Conservation (phyloP, 2,888 invertebrate species). For the Dasypolia templi region DNA sequence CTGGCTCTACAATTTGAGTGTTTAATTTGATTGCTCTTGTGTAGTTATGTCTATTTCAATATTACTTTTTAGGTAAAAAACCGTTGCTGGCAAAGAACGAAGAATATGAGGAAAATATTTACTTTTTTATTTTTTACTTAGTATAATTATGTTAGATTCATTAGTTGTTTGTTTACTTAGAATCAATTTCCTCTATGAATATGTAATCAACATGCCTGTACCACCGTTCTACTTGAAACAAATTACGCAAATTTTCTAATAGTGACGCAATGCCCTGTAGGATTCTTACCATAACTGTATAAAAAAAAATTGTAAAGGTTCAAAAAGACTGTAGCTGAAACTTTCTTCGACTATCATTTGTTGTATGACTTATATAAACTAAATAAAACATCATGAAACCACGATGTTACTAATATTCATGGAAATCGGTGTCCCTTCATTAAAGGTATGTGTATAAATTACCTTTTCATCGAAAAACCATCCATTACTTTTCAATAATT, state of each 20-base stretch:
- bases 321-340: too few relatives aligned
- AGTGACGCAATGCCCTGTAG: conserved; percentile 14
- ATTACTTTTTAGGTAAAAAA: neutral
- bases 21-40: conserved; percentile 7
- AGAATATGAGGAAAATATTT: too few relatives aligned
- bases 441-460: too few relatives aligned
- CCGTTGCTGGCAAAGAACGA: too few relatives aligned
- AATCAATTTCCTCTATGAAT: conserved; percentile 10
- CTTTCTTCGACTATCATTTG: neutral
- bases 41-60: neutral
- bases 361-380: neutral
- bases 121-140: too few relatives aligned
- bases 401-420: too few relatives aligned
- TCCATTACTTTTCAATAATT: too few relatives aligned
- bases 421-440: neutral
- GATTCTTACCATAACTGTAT: neutral
- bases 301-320: too few relatives aligned
- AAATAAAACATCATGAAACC: neutral
- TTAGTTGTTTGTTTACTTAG: neutral
- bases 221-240: conserved; percentile 3
- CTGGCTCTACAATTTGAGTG: neutral
- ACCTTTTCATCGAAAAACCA: too few relatives aligned
- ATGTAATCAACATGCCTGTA: conserved; percentile 5
- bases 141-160: neutral
- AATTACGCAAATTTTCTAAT: conserved; percentile 2